phyloP scores from a whole-genome alignment of 2,797 vertebrate genomes.

The Sphenopsis melanotis region DNA sequence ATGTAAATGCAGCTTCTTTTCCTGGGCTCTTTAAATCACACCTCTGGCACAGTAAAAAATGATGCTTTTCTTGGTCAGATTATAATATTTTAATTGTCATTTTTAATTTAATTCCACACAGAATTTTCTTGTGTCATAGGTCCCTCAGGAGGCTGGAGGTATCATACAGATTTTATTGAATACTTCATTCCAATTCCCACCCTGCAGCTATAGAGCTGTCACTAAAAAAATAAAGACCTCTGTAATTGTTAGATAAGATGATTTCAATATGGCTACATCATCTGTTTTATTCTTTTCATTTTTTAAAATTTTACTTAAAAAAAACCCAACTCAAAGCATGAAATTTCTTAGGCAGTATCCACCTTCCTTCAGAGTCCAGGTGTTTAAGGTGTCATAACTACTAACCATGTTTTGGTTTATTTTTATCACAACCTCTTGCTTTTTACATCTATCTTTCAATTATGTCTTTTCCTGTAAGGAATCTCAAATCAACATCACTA shows the following conservation, averaged over 20 bases:
- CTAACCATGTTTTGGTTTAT: not conserved
- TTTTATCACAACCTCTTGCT: not conserved
- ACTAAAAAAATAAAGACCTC: not conserved
- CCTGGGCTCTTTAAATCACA: not conserved
- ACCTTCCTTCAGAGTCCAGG: not conserved
- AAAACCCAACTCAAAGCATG: rapidly evolving
- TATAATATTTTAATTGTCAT: not conserved
- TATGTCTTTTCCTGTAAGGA: not conserved
- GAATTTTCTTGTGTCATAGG: not conserved
- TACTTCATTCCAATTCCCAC: not conserved
- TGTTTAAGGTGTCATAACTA: not conserved
- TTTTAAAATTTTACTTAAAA: not conserved
- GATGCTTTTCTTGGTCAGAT: not conserved
- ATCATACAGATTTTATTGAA: not conserved
- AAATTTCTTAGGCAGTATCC: not conserved
- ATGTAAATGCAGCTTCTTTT: not conserved
- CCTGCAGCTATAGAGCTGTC: not conserved
- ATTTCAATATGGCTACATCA: not conserved
- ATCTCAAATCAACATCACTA: not conserved
- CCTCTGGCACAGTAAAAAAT: not conserved
- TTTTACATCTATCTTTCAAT: not conserved
- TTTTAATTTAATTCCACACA: not conserved
- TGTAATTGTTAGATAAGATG: not conserved
- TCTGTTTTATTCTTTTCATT: not conserved
- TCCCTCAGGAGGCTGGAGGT: not conserved